Evolutionary conservation across 2,797 vertebrate species (phyloP).

Genomic region (Bufotes viridis): DNA sequence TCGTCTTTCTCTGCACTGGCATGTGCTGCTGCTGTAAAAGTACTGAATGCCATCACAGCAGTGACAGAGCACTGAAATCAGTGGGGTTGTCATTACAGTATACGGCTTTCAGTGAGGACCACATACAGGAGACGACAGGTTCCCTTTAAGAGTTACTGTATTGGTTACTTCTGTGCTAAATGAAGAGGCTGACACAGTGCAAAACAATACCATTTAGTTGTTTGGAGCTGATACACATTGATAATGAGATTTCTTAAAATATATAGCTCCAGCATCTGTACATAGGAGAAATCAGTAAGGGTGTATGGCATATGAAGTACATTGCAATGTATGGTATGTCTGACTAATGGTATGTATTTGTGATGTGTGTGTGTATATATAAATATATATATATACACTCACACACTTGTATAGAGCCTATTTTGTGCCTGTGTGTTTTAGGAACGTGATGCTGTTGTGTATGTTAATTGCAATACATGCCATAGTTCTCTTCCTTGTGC

Average conservation of each 20-base stretch:
- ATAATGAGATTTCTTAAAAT: no score
- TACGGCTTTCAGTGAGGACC: no score
- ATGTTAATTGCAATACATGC: not conserved
- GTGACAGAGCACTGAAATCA: no score
- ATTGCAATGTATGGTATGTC: not conserved
- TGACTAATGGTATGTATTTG: not conserved
- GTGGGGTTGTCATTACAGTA: no score
- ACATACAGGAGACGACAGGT: no score
- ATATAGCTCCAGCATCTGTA: not conserved
- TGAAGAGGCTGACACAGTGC: not conserved
- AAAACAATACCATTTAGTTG: not conserved
- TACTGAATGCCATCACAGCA: no score
- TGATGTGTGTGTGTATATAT: no score
- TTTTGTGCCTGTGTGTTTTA: not conserved
- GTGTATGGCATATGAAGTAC: not conserved
- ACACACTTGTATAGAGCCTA: not conserved
- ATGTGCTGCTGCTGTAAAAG: no score
- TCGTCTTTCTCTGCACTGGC: no score
- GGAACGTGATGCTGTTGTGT: not conserved
- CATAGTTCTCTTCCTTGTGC: not conserved
- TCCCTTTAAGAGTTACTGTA: not conserved
- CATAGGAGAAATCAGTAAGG: not conserved
- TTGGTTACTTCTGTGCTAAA: conserved; percentile 3
- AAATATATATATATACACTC: not conserved
- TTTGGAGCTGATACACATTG: not conserved